Evolutionary conservation across 2,113 vertebrate species (phyloP).

Genomic region (Thunnus maccoyii): DNA sequence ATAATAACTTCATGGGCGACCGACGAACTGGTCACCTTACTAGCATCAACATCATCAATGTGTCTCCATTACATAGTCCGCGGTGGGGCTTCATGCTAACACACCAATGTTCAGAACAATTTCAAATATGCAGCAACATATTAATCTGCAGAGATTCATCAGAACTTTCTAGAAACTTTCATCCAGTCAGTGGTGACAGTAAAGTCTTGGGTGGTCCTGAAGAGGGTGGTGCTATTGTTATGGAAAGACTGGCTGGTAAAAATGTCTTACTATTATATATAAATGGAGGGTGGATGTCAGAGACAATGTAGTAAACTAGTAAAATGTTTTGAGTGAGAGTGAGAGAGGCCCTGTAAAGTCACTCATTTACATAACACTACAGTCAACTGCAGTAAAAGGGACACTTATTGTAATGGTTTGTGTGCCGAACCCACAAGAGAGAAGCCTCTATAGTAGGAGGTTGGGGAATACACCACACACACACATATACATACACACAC

Average conservation of each 20-base stretch:
- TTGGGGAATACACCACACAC: slow-evolving; percentile 27
- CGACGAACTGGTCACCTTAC: neutral
- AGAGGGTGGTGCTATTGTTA: slow-evolving; percentile 33
- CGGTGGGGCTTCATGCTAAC: neutral
- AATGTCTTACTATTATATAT: neutral
- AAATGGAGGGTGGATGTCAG: too few species aligned
- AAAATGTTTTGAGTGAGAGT: slow-evolving; percentile 25
- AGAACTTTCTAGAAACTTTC: neutral
- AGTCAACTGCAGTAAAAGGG: slow-evolving; percentile 52
- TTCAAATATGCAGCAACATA: too few species aligned
- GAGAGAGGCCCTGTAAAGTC: neutral
- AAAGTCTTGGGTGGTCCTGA: slow-evolving; percentile 69
- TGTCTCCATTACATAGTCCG: too few species aligned
- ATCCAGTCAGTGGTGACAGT: slow-evolving; percentile 2
- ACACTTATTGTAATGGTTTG: slow-evolving; percentile 60
- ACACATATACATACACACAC: slow-evolving; percentile 37
- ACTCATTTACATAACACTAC: slow-evolving; percentile 73
- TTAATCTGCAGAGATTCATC: too few species aligned
- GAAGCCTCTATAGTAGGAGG: slow-evolving; percentile 33
- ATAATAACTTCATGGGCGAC: neutral
- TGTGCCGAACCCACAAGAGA: slow-evolving; percentile 37
- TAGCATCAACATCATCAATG: too few species aligned
- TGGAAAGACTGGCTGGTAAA: slow-evolving; percentile 36
- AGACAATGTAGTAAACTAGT: slow-evolving; percentile 13
- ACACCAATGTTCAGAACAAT: too few species aligned